These are phyloP conservation scores for Notamacropus eugenii DNA, from an alignment of 2,797 vertebrate species.

Conservation along the genomic window DNA sequence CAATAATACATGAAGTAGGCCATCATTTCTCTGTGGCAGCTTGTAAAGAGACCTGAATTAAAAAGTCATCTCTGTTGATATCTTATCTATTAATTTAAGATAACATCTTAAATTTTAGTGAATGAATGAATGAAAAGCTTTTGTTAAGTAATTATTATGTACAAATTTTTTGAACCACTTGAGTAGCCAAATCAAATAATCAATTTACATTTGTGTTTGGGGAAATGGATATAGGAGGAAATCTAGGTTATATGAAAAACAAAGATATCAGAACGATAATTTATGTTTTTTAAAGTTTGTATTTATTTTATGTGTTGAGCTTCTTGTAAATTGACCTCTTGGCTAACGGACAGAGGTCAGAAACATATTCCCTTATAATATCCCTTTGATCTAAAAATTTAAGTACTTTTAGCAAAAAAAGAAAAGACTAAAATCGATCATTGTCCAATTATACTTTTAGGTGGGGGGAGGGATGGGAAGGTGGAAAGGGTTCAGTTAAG, in stretches of 20 bases:
- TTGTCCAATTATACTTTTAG: neutral
- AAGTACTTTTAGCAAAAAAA: neutral
- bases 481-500: neutral
- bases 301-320: neutral
- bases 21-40: fast-evolving
- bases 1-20: fast-evolving
- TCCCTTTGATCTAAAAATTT: conserved; percentile 3
- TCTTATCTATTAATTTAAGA: neutral
- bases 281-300: neutral
- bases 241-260: neutral
- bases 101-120: neutral
- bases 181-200: neutral
- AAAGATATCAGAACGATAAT: neutral
- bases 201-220: conserved; percentile 1
- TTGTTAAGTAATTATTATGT: neutral
- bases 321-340: neutral
- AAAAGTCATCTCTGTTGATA: neutral
- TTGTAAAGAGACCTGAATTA: neutral
- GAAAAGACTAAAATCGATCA: neutral
- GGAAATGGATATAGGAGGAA: neutral
- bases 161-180: neutral
- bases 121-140: neutral
- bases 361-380: neutral
- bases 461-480: neutral
- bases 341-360: neutral